Evolutionary conservation across 2,113 vertebrate species (phyloP).

Genomic region (Pluvianellus socialis): DNA sequence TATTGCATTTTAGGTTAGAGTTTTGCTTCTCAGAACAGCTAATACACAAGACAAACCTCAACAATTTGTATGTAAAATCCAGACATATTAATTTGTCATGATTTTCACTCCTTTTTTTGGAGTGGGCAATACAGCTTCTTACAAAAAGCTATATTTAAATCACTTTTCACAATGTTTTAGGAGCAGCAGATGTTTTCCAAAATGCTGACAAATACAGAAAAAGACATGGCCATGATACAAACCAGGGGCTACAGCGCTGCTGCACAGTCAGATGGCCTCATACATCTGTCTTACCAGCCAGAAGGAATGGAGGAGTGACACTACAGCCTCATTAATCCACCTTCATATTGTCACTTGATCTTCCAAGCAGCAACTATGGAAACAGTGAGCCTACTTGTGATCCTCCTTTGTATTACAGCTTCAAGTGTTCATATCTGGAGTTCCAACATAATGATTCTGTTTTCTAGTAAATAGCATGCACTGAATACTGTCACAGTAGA

Average conservation of each 20-base stretch:
- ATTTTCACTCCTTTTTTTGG: background rate
- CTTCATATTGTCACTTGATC: background rate
- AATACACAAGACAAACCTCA: background rate
- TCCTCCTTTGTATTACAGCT: background rate
- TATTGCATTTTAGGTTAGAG: background rate
- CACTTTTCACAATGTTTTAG: background rate
- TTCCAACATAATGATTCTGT: background rate
- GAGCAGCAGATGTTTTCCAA: background rate
- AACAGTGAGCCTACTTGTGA: background rate
- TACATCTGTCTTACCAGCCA: background rate
- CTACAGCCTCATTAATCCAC: background rate
- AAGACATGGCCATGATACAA: background rate
- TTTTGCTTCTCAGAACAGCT: background rate
- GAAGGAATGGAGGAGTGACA: background rate
- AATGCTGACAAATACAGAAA: background rate
- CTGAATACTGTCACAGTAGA: background rate
- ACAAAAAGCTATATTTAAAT: background rate
- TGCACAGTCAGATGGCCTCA: background rate
- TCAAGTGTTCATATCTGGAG: background rate
- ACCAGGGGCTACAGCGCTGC: background rate
- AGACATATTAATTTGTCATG: fast-evolving
- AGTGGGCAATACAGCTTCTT: background rate
- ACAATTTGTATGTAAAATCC: background rate
- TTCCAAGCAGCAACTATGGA: background rate
- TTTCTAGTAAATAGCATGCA: background rate